Percentiles rank a stretch among this genome's conserved stretches.
Conservation (phyloP, 2,113 vertebrate species). For the Micronisus gabar region DNA sequence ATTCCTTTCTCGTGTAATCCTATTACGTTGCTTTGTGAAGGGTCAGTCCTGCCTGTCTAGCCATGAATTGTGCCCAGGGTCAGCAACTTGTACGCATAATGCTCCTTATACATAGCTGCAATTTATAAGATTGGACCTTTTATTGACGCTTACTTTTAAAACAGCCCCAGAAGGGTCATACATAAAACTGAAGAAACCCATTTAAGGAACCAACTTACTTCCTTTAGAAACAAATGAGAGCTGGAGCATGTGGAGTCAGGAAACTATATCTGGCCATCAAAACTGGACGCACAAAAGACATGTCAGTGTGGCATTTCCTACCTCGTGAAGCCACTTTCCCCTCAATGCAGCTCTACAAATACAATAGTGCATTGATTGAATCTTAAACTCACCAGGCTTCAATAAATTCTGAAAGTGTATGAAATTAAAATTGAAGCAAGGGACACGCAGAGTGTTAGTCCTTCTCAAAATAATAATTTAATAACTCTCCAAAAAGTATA, state of each 20-base stretch:
- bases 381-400: conserved; percentile 41
- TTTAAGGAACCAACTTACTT: background rate
- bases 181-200: conserved; percentile 3
- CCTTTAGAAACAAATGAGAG: conserved; percentile 28
- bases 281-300: background rate
- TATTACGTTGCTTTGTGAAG: background rate
- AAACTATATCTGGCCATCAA: background rate
- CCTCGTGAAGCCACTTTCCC: conserved; percentile 16
- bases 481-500: conserved; percentile 69
- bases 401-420: conserved; percentile 60
- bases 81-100: accelerated
- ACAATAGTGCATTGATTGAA: conserved; percentile 24
- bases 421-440: conserved; percentile 67
- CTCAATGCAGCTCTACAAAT: background rate
- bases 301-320: conserved; percentile 15
- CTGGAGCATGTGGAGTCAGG: conserved; percentile 1
- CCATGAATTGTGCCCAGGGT: background rate
- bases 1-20: background rate
- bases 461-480: conserved; percentile 76
- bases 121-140: background rate
- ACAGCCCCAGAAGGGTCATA: background rate
- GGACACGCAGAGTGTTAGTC: conserved; percentile 61
- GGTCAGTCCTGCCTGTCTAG: background rate
- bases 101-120: background rate
- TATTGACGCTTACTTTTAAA: background rate